Evolutionary conservation across 2,888 invertebrate species (phyloP).

Genomic region (Drosophila diplacantha): DNA sequence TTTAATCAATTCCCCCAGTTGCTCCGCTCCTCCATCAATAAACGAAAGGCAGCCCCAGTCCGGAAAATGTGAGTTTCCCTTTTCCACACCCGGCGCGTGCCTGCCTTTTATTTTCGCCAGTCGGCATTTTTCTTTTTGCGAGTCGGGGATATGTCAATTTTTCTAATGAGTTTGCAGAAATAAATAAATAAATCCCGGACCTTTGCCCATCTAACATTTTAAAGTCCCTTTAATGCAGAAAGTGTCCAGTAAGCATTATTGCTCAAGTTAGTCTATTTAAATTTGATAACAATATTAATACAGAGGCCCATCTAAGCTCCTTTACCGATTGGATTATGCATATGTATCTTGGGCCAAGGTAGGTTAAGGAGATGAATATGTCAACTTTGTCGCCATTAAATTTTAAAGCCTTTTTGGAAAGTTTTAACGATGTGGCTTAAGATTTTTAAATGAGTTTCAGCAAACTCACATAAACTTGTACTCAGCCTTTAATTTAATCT

Average conservation of each 20-base stretch:
- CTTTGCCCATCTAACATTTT: conserved; percentile 8
- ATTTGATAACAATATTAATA: neutral
- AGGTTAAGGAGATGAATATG: neutral
- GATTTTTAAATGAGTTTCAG: neutral
- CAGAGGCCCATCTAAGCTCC: neutral
- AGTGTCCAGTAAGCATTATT: neutral
- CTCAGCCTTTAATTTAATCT: neutral
- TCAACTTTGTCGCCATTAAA: neutral
- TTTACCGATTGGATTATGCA: conserved; percentile 1
- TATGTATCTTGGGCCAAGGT: neutral
- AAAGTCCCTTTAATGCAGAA: conserved; percentile 2
- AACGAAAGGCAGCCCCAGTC: conserved; percentile 39
- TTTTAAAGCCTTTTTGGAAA: neutral
- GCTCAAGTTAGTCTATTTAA: no score
- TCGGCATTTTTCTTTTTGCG: conserved; percentile 35
- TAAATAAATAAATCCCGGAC: conserved; percentile 14
- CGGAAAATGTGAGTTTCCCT: conserved; percentile 63
- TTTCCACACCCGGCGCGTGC: conserved; percentile 44
- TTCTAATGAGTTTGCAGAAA: conserved; percentile 58
- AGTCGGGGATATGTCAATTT: conserved; percentile 49
- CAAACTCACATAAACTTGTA: neutral
- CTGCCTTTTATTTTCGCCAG: conserved; percentile 48
- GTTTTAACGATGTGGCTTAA: conserved; percentile 1
- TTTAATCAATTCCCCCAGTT: conserved; percentile 65
- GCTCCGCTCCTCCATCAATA: conserved; percentile 52